Evolutionary conservation across 2,888 invertebrate genomes (phyloP).

Genomic region (Theodoxus fluviatilis): DNA sequence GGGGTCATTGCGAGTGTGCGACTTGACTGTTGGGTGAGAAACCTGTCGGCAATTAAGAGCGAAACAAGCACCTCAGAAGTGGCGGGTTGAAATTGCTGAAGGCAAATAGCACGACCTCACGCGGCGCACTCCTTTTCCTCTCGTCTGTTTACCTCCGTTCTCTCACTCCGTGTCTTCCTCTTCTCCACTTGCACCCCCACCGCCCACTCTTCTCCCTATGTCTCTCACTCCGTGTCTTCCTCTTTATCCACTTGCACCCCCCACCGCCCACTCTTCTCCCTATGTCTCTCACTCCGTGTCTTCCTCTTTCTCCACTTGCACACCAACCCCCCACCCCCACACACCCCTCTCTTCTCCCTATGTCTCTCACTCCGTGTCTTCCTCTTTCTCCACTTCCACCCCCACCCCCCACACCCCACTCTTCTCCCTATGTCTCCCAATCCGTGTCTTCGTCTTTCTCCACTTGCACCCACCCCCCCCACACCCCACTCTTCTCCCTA

Average conservation of each 20-base stretch:
- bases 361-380: not conserved
- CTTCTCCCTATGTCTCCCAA: no score
- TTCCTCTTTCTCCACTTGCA: not conserved
- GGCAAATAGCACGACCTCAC: no score
- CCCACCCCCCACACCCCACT: no score
- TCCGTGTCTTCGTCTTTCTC: not conserved
- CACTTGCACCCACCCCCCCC: not conserved
- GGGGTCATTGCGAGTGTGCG: no score
- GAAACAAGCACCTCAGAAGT: no score
- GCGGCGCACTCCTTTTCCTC: not conserved
- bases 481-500: not conserved
- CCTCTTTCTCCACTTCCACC: not conserved
- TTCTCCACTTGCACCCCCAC: constrained; percentile 10
- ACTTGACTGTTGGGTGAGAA: no score
- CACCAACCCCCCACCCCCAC: not conserved
- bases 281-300: not conserved
- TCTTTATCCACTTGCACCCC: constrained; percentile 9
- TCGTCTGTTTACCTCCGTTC: constrained; percentile 4
- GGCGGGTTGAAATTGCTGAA: no score
- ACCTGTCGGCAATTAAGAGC: no score
- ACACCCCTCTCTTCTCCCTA: not conserved
- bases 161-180: constrained; percentile 14
- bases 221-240: not conserved
- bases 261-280: not conserved
- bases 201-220: constrained; percentile 14